These are phyloP conservation scores for Rhinolophus ferrumequinum DNA, from an alignment of 2,113 vertebrate species.

Conservation along the genomic window DNA sequence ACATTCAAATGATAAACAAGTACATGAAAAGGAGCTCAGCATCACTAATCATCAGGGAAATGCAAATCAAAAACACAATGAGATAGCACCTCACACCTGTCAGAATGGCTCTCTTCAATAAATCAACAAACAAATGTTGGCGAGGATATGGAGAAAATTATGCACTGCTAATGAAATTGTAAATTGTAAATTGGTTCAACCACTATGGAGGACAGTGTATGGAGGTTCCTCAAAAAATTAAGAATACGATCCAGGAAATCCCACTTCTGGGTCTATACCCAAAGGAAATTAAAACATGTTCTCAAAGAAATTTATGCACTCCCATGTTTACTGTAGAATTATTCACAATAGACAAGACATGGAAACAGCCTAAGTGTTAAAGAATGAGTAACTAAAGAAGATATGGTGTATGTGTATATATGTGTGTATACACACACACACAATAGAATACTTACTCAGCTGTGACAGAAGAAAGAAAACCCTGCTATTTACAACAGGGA, in stretches of 20 bases:
- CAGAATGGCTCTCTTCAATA: background rate
- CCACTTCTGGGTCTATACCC: background rate
- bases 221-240: background rate
- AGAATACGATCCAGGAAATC: background rate
- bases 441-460: background rate
- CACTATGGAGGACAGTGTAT: background rate
- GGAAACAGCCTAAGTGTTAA: background rate
- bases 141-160: background rate
- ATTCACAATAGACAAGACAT: background rate
- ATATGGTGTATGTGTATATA: background rate
- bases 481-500: background rate
- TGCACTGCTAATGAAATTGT: background rate
- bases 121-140: background rate
- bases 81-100: background rate
- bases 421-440: no score
- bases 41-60: background rate
- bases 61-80: background rate
- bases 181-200: background rate
- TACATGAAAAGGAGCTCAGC: background rate
- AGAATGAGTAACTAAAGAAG: background rate
- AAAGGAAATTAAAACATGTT: background rate
- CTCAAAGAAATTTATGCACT: background rate
- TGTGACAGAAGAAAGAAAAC: background rate
- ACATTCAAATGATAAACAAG: background rate
- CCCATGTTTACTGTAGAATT: background rate